These are phyloP conservation scores for Clepsis dumicolana DNA, from an alignment of 2,888 invertebrate species.

Conservation along the genomic window DNA sequence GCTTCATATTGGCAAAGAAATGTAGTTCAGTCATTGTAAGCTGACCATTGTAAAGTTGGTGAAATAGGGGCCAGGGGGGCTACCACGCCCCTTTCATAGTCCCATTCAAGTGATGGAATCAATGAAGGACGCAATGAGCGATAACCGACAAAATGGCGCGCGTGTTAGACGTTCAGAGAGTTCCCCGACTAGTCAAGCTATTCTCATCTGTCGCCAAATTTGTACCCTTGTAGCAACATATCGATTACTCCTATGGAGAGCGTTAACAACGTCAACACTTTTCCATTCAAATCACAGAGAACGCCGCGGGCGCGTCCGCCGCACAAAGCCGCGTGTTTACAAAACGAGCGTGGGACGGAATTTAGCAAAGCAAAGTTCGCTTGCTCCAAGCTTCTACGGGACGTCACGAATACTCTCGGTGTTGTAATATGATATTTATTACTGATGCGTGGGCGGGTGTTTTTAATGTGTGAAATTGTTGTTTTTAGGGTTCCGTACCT, in stretches of 20 bases:
- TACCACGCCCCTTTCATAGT: no score
- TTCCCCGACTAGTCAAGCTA: not conserved
- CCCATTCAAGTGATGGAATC: no score
- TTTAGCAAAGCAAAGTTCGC: slow-evolving; percentile 66
- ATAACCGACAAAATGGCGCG: no score
- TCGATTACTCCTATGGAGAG: not conserved
- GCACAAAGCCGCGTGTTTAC: slow-evolving; percentile 49
- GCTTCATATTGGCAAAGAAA: no score
- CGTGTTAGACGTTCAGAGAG: no score
- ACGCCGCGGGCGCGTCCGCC: slow-evolving; percentile 24
- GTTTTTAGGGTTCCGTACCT: no score
- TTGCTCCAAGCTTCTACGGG: slow-evolving; percentile 56
- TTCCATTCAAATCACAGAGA: not conserved
- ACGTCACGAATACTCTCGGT: slow-evolving; percentile 8
- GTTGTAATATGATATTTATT: not conserved
- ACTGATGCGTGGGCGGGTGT: not conserved
- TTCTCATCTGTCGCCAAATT: not conserved
- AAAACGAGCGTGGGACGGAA: slow-evolving; percentile 61
- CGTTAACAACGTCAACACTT: not conserved
- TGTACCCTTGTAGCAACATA: not conserved
- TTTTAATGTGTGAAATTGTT: not conserved
- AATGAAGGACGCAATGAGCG: no score
- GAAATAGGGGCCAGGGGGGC: no score
- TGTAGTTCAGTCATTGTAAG: no score
- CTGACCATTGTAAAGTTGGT: no score